Percentiles rank a stretch among this genome's conserved stretches.
phyloP scores from a whole-genome alignment of 2,113 vertebrate species.

The Rhabdornis inornatus region DNA sequence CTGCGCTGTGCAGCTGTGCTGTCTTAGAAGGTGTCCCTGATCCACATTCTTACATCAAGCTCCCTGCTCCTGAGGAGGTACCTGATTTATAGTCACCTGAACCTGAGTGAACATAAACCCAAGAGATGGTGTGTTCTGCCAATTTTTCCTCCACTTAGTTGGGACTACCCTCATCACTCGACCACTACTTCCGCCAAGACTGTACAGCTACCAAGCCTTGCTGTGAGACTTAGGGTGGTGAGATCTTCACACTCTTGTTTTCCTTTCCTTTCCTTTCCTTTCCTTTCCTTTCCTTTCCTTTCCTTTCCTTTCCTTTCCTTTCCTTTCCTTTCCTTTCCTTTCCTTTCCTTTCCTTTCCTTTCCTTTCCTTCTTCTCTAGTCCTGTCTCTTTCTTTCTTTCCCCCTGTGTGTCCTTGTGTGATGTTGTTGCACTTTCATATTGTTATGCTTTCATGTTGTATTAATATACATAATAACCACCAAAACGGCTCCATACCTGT shows the following conservation, averaged over 20 bases:
- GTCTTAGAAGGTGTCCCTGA: not conserved
- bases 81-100: not conserved
- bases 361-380: no score
- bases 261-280: not conserved
- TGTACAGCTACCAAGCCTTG: not conserved
- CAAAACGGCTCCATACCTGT: not conserved
- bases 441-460: not conserved
- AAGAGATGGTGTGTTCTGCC: not conserved
- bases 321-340: not conserved
- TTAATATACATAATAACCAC: not conserved
- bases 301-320: not conserved
- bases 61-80: accelerated
- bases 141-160: no score
- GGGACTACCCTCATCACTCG: not conserved
- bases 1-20: not conserved
- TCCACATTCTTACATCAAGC: not conserved
- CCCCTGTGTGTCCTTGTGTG: not conserved
- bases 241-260: not conserved
- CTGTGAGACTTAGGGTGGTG: not conserved
- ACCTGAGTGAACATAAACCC: not conserved
- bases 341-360: not conserved
- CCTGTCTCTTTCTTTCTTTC: no score
- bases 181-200: not conserved
- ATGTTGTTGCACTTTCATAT: not conserved
- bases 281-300: no score